Evolutionary conservation across 2,888 invertebrate species (phyloP), one percentile per base, ranked within the genome.

Genomic region (Ornithoptera priamus): DNA sequence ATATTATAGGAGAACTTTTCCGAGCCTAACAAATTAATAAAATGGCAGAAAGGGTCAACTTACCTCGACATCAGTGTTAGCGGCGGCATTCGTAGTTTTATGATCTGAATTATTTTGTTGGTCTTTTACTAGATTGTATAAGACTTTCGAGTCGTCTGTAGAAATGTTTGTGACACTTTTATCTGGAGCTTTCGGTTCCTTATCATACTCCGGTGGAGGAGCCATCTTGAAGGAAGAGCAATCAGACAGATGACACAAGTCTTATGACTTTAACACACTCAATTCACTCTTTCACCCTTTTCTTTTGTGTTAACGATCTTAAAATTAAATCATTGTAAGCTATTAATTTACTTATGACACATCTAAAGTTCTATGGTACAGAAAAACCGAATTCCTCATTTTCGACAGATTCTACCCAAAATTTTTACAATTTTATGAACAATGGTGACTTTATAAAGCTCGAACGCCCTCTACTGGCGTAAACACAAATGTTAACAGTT

Each of bases 151-250:
- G 82, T 93, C 93, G 78, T 94, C 90, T 78, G 82, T 85, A 74
- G 85, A 80, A 76, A 85, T 83, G 79, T 81, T 85, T 79, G 87
- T 83, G 75, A 83, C 83, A 88, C 86, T 89, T 94, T 95, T 95
- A 90, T 95, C 95, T 80, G 95, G 95, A 84, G 95, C 95, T 92
- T 95, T 95, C 75, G 95, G 95, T 93, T 95, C 94, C 93, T 94
- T 94, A 92, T 95, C 95, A 93, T 95, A 94, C 90, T 95, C 95
- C 90, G 95, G 95, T 90, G 95, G 95, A 93, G 95, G 95, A 94
- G 95, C 95, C 96, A 96, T 96, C 93, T 94, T 95, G 93, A 89
- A 90, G 90, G 92, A 90, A 92, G 90, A 89, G 86, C 86, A 93
- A 67, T 70, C 67, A 67, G 91, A 92, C 93, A 93, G 92, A 93